phyloP scores from a whole-genome alignment of 2,797 vertebrate genomes.

The Champsocephalus gunnari region DNA sequence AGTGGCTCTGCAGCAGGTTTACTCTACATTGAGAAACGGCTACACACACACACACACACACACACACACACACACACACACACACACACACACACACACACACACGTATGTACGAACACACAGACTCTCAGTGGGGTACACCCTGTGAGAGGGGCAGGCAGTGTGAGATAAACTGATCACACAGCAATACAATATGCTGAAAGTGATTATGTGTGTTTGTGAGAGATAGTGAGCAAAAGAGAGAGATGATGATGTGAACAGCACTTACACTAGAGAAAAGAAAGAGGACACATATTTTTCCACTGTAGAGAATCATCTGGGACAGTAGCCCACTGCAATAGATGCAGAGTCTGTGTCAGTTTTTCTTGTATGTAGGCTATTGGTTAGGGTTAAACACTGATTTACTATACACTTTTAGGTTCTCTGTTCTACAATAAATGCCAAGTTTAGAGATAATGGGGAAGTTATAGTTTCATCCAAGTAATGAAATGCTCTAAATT shows the following conservation, averaged over 20 bases:
- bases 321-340: neutral
- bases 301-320: constrained; percentile 18
- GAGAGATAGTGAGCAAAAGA: constrained; percentile 30
- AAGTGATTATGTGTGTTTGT: constrained; percentile 60
- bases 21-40: too few relatives aligned
- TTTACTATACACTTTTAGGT: neutral
- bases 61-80: constrained; percentile 10
- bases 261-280: constrained; percentile 35
- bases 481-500: constrained; percentile 37
- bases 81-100: constrained; percentile 15
- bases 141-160: constrained; percentile 59
- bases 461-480: constrained; percentile 31
- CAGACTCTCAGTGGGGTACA: constrained; percentile 40
- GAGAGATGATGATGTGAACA: constrained; percentile 47
- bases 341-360: neutral
- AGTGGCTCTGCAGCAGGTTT: too few relatives aligned
- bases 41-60: too few relatives aligned
- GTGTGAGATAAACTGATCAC: constrained; percentile 74
- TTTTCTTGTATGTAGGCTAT: neutral
- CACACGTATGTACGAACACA: neutral
- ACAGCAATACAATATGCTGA: constrained; percentile 64
- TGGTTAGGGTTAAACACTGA: neutral
- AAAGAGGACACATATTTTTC: constrained; percentile 17
- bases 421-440: constrained; percentile 9
- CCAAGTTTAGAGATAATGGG: constrained; percentile 18